Evolutionary conservation across 2,113 vertebrate species (phyloP).

Genomic region (Pygoscelis adeliae): DNA sequence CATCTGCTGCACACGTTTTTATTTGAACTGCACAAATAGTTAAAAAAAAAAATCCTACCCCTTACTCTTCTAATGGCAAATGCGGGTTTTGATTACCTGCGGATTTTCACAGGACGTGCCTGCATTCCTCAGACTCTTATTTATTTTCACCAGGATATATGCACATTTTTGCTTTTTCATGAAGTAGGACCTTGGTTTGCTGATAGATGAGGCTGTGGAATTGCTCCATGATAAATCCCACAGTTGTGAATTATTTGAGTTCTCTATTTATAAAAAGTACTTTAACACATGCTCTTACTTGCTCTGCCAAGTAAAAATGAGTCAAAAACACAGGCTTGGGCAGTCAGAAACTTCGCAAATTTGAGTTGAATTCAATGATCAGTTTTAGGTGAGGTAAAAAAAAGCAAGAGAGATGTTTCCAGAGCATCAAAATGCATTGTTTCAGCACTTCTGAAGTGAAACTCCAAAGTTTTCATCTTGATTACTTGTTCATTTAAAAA

Average conservation of each 20-base stretch:
- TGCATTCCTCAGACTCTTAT: not conserved
- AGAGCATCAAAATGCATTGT: not conserved
- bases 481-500: not conserved
- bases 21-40: not conserved
- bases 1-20: not conserved
- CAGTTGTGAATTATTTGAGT: not conserved
- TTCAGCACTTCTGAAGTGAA: not conserved
- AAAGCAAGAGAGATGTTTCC: not conserved
- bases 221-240: not conserved
- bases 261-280: not conserved
- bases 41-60: not conserved
- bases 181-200: not conserved
- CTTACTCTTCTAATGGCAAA: not conserved
- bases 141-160: not conserved
- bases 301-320: not conserved
- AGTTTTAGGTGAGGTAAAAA: not conserved
- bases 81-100: rapidly evolving
- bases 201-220: not conserved
- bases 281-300: not conserved
- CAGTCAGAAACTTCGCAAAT: not conserved
- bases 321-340: not conserved
- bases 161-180: not conserved
- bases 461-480: not conserved
- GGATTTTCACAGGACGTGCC: not conserved
- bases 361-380: not conserved